A percentile compares a stretch with the other conserved stretches of the same genome.
phyloP scores from a whole-genome alignment of 2,888 invertebrate genomes.

The Helleia helle region DNA sequence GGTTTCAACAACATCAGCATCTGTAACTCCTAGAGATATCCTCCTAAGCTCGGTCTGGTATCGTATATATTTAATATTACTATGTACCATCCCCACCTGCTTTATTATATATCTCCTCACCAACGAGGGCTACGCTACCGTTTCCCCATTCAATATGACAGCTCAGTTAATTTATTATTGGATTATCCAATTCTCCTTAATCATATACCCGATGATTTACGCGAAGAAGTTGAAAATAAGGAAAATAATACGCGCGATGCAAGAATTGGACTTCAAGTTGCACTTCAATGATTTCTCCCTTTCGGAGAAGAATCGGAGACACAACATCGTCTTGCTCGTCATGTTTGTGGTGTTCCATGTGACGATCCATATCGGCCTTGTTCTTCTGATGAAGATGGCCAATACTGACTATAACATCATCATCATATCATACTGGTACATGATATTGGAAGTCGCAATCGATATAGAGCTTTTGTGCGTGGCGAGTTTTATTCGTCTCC shows the following conservation, averaged over 20 bases:
- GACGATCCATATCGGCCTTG: neutral
- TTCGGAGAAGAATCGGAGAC: neutral
- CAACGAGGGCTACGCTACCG: neutral
- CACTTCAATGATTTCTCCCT: neutral
- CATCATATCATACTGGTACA: neutral
- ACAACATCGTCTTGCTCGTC: neutral
- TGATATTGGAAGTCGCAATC: neutral
- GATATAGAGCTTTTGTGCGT: neutral
- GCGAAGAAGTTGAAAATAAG: neutral
- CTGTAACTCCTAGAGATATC: neutral
- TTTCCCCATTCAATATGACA: neutral
- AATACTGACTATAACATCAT: neutral
- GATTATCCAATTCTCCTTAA: neutral
- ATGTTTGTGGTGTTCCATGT: neutral
- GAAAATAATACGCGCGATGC: neutral
- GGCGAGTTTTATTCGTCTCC: neutral
- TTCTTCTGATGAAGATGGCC: neutral
- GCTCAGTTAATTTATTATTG: neutral
- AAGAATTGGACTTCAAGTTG: neutral
- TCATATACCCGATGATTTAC: neutral
- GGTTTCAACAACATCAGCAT: neutral
- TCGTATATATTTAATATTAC: neutral
- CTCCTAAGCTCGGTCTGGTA: neutral
- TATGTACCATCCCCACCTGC: neutral
- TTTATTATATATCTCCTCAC: neutral